Conservation (phyloP, 1,140 invertebrate genomes). For the Antheraea pernyi region DNA sequence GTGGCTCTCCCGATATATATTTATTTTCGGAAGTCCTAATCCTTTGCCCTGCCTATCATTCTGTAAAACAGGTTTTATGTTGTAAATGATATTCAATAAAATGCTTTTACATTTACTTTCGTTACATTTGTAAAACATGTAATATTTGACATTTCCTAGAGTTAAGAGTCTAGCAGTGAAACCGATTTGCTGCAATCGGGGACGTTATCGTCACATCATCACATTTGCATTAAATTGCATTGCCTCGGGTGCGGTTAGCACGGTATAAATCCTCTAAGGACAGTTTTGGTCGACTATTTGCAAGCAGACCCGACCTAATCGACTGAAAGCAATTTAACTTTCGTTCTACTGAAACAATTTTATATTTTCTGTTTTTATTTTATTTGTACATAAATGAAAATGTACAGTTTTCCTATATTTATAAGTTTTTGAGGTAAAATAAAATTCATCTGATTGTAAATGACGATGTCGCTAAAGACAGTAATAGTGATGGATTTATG, state of each 20-base stretch:
- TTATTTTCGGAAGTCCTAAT: too few species aligned
- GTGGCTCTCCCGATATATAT: too few species aligned
- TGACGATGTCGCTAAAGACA: too few species aligned
- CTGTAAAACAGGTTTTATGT: too few species aligned
- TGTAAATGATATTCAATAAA: too few species aligned
- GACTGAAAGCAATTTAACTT: background rate
- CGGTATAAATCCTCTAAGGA: conserved; percentile 21
- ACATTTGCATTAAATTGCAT: conserved; percentile 66
- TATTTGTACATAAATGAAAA: background rate
- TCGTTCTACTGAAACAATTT: background rate
- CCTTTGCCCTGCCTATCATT: too few species aligned
- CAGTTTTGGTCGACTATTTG: conserved; percentile 16
- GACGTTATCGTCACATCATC: conserved; percentile 40
- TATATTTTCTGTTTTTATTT: background rate
- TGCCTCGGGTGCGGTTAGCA: conserved; percentile 8
- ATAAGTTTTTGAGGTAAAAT: too few species aligned
- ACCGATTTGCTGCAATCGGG: background rate
- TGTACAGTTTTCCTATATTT: too few species aligned
- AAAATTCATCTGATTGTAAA: too few species aligned
- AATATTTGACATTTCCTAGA: conserved; percentile 32
- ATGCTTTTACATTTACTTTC: background rate
- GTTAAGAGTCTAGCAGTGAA: background rate
- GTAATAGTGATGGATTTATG: too few species aligned
- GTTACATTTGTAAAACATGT: conserved; percentile 14
- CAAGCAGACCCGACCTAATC: conserved; percentile 8